Evolutionary conservation across 2,113 vertebrate genomes (phyloP), one percentile per base, ranked within the genome.

Genomic region (Corynorhinus townsendii): DNA sequence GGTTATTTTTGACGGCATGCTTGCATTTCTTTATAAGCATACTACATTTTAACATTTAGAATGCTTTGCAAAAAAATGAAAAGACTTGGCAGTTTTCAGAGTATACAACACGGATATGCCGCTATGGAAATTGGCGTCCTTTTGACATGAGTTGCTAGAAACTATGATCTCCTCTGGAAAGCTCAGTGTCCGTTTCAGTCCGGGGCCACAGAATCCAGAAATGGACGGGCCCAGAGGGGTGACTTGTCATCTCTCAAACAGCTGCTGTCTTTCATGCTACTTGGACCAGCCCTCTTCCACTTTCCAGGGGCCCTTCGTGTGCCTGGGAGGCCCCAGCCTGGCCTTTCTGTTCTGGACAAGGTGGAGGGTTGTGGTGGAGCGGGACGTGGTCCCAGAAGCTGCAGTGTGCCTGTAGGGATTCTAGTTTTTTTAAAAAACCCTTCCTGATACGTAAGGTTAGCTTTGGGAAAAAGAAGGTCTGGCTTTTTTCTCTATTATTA

Each of bases 31-130:
- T 49, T 66, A 40, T 56, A 92, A 80, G 16, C 30, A 64, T 76
- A 54, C 11, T 72, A 4, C 56, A 62, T 93, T 90, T 95, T 88
- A 59, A 83, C 71, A 80, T 40, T 77, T 56, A 77, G 92, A 92
- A 17, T 30, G 15, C 3, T 59, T 88, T 93, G 85, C 14, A 26
- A 80, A 84, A 40, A 69, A 87, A 4, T 28, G 15, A 69, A 84
- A 80, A 81, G 22, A 54, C 56, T 68, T 68, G 28, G 40, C 76
- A 66, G 12, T 89, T 90, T 91, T 90, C 5, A 4, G 73, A 86
- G 12, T 66, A 24, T 30, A n/a, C 40, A 49, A 40, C 7, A 38
- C 45, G 84, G 22, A 49, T 72, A 47, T 22, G 28, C 59, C 1
- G 2, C 19, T 64, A 1, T 72, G 35, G 52, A 88, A 85, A 45